These are phyloP conservation scores for Narcine bancroftii DNA, from an alignment of 2,113 vertebrate species.

Conservation along the genomic window DNA sequence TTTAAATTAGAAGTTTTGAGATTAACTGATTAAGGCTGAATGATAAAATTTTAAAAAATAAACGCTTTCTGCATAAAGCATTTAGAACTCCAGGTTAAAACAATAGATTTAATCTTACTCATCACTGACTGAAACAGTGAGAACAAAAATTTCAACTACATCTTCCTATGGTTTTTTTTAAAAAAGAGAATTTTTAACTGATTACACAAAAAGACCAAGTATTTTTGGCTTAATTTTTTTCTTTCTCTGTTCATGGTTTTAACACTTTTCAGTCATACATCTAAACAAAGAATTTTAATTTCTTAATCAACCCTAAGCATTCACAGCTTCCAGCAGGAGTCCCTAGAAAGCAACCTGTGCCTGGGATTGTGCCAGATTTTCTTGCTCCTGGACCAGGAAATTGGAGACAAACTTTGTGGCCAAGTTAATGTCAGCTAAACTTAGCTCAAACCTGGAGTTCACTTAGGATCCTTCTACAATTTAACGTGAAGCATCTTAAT, in stretches of 20 bases:
- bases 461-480: not conserved
- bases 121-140: not conserved
- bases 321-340: not conserved
- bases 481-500: not conserved
- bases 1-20: not conserved
- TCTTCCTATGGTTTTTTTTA: not conserved
- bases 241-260: not conserved
- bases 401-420: not conserved
- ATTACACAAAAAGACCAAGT: not conserved
- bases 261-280: not conserved
- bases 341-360: not conserved
- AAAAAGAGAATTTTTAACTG: not conserved
- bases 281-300: not conserved
- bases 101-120: not conserved
- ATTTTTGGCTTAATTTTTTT: not conserved
- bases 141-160: not conserved
- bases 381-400: not conserved
- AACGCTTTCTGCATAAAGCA: not conserved
- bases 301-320: not conserved
- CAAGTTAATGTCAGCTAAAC: not conserved
- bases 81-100: not conserved
- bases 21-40: too few relatives aligned
- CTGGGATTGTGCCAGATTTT: not conserved
- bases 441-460: conserved; percentile 4
- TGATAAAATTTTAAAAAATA: too few relatives aligned